Evolutionary conservation across 2,797 vertebrate genomes (phyloP).

Genomic region (Meriones psammophilus): DNA sequence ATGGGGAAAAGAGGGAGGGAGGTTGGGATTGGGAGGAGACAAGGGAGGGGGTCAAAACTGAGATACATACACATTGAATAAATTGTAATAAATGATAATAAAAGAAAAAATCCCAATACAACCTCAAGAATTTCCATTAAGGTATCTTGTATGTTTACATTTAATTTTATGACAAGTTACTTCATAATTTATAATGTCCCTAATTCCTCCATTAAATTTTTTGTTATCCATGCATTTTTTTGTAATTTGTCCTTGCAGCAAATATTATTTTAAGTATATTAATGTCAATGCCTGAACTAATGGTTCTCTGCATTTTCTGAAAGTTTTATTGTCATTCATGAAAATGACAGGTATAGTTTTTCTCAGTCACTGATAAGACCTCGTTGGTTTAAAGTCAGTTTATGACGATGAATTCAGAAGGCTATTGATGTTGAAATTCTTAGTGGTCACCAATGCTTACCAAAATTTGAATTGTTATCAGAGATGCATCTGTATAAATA

Average conservation of each 20-base stretch:
- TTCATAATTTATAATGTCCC: background rate
- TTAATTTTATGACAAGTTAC: background rate
- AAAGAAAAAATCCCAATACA: background rate
- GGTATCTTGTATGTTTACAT: background rate
- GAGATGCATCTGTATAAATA: background rate
- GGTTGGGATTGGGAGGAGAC: too few species aligned
- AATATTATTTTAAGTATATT: background rate
- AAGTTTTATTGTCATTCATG: background rate
- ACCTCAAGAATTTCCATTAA: background rate
- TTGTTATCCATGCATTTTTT: background rate
- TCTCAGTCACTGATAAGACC: background rate
- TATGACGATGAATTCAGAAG: background rate
- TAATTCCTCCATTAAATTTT: background rate
- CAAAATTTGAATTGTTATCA: slow-evolving; percentile 15
- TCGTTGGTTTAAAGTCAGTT: background rate
- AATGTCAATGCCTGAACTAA: background rate
- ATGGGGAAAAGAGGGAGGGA: too few species aligned
- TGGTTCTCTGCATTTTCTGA: background rate
- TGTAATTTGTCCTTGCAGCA: background rate
- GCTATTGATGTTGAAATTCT: background rate
- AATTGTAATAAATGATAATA: too few species aligned
- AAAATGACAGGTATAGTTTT: background rate
- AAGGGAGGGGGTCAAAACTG: too few species aligned
- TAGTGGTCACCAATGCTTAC: background rate
- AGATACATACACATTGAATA: too few species aligned